These are phyloP conservation scores for Amphipoea lucens DNA, from an alignment of 2,888 invertebrate species.

Conservation along the genomic window DNA sequence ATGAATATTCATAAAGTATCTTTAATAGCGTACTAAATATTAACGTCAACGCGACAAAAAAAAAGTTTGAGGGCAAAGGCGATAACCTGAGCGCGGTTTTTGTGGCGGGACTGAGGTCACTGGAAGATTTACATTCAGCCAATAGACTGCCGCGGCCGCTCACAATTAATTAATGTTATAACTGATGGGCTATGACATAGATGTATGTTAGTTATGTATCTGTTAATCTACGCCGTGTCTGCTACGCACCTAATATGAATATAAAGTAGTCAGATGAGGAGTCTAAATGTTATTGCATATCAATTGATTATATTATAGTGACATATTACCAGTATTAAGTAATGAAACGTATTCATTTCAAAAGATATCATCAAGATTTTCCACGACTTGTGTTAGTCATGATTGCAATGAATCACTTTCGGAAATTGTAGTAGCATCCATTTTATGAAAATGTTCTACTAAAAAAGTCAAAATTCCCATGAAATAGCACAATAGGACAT, in stretches of 20 bases:
- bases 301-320: conserved; percentile 30
- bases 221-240: conserved; percentile 51
- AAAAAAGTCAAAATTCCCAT: conserved; percentile 7
- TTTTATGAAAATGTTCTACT: not conserved
- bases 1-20: conserved; percentile 62
- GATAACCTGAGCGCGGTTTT: conserved; percentile 72
- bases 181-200: conserved; percentile 60
- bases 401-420: conserved; percentile 11
- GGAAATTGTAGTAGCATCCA: not conserved
- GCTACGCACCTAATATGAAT: conserved; percentile 39
- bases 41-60: conserved; percentile 64
- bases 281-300: conserved; percentile 29
- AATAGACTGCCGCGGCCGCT: conserved; percentile 63
- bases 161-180: conserved; percentile 66
- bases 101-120: conserved; percentile 70
- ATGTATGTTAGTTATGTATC: conserved; percentile 51
- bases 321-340: conserved; percentile 17
- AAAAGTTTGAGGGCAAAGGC: conserved; percentile 64
- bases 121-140: conserved; percentile 71
- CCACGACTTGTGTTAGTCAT: not conserved
- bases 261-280: conserved; percentile 36
- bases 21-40: conserved; percentile 55
- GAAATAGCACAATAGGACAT: conserved; percentile 24
- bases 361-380: not conserved
- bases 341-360: conserved; percentile 14